Evolutionary conservation across 2,888 invertebrate genomes (phyloP).

Genomic region (Sarcophaga carnaria): DNA sequence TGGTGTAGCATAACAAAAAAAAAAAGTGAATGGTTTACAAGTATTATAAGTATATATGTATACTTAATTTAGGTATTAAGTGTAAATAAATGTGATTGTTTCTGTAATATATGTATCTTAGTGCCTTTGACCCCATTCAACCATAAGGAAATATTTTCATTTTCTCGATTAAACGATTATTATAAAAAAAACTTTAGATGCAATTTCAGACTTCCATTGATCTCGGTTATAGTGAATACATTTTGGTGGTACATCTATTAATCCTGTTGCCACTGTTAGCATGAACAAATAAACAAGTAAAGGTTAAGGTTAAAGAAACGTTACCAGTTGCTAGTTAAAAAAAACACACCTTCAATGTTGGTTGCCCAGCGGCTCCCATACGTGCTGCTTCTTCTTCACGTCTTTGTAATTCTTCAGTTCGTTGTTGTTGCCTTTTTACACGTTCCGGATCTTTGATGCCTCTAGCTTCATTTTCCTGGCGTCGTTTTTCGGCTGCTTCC

Average conservation of each 20-base stretch:
- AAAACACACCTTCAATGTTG: conserved; percentile 72
- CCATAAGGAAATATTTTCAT: conserved; percentile 8
- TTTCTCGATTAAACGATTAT: not conserved
- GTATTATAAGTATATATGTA: conserved; percentile 3
- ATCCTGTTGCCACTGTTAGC: conserved; percentile 77
- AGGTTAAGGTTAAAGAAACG: conserved; percentile 20
- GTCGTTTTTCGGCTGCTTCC: conserved; percentile 87
- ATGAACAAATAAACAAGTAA: conserved; percentile 48
- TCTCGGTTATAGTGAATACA: conserved; percentile 18
- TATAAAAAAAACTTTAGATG: conserved; percentile 30
- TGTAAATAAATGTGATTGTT: conserved; percentile 40
- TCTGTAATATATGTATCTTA: conserved; percentile 18
- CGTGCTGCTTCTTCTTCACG: conserved; percentile 82
- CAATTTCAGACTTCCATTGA: conserved; percentile 45
- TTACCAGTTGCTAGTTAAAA: not conserved
- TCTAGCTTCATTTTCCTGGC: conserved; percentile 84
- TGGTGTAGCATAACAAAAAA: not conserved
- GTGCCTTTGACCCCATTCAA: conserved; percentile 42
- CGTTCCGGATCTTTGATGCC: conserved; percentile 86
- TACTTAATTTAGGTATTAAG: conserved; percentile 21
- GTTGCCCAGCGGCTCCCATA: conserved; percentile 72
- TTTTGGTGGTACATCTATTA: conserved; percentile 63
- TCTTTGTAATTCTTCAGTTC: conserved; percentile 84
- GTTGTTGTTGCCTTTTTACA: conserved; percentile 84
- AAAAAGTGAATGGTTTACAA: conserved; percentile 16